Conservation (phyloP, 2,113 vertebrate genomes). For the Circaetus cinerascens region DNA sequence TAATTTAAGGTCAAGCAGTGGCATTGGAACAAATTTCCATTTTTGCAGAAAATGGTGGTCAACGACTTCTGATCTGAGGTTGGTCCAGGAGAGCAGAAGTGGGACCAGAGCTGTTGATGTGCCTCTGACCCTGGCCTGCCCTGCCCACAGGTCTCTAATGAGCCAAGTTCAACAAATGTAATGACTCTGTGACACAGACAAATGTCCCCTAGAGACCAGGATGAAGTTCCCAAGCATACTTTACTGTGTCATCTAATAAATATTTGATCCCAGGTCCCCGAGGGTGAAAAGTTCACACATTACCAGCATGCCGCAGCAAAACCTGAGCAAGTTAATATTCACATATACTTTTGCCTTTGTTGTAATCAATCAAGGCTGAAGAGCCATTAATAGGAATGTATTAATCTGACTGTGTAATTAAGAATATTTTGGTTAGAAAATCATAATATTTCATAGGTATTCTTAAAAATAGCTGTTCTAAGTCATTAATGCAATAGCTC, state of each 20-base stretch:
- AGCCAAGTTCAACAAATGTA: background rate
- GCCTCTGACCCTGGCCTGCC: background rate
- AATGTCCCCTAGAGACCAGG: background rate
- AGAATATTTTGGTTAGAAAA: background rate
- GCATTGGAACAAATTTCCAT: background rate
- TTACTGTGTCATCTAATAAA: background rate
- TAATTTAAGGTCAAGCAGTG: background rate
- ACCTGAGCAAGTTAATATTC: background rate
- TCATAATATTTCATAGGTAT: background rate
- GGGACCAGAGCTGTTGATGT: background rate
- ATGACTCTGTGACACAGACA: background rate
- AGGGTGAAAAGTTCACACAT: background rate
- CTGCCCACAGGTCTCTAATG: background rate
- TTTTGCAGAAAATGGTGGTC: background rate
- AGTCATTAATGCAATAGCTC: background rate
- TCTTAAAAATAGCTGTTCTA: background rate
- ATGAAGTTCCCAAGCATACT: background rate
- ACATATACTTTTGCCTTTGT: background rate
- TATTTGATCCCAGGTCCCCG: background rate
- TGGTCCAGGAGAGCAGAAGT: background rate
- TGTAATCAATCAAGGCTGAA: background rate
- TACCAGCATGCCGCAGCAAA: background rate
- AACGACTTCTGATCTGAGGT: background rate
- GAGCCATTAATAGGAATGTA: background rate
- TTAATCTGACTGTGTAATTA: background rate